Percentiles rank a stretch among this genome's conserved stretches.
Evolutionary conservation across 2,888 invertebrate species (phyloP).

Genomic region (Pyrocoelia pectoralis): DNA sequence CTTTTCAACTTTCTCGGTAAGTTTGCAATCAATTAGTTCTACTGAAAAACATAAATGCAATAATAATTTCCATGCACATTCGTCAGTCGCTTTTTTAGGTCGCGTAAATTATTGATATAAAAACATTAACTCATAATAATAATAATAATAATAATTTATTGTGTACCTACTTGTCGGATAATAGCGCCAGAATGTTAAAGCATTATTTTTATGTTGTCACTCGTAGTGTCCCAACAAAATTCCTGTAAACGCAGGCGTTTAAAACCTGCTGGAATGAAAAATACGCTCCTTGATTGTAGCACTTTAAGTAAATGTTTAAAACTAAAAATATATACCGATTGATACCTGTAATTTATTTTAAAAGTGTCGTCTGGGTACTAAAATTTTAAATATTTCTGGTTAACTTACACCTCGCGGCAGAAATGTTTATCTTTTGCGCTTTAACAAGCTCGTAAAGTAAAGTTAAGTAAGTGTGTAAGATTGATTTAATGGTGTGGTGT

Average conservation of each 20-base stretch:
- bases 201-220: conserved; percentile 21
- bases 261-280: conserved; percentile 24
- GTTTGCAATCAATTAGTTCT: conserved; percentile 30
- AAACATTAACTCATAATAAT: conserved; percentile 25
- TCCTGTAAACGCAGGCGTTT: conserved; percentile 21
- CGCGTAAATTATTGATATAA: conserved; percentile 14
- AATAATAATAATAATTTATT: conserved; percentile 40
- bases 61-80: conserved; percentile 37
- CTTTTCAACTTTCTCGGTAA: conserved; percentile 31
- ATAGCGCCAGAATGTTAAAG: conserved; percentile 13
- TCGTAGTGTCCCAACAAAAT: conserved; percentile 18
- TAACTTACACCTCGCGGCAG: conserved; percentile 27
- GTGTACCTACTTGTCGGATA: conserved; percentile 32
- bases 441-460: conserved; percentile 35
- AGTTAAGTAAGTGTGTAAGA: conserved; percentile 28
- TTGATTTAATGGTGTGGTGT: conserved; percentile 33
- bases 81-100: conserved; percentile 35
- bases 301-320: conserved; percentile 18
- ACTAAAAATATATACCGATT: conserved; percentile 19
- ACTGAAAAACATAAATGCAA: conserved; percentile 10
- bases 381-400: conserved; percentile 34
- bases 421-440: conserved; percentile 26
- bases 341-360: conserved; percentile 29
- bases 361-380: conserved; percentile 25
- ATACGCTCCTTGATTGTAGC: conserved; percentile 12